Conservation (phyloP, 35 echinoderm and acorn worm genomes). For the Apostichopus parvimensis region DNA sequence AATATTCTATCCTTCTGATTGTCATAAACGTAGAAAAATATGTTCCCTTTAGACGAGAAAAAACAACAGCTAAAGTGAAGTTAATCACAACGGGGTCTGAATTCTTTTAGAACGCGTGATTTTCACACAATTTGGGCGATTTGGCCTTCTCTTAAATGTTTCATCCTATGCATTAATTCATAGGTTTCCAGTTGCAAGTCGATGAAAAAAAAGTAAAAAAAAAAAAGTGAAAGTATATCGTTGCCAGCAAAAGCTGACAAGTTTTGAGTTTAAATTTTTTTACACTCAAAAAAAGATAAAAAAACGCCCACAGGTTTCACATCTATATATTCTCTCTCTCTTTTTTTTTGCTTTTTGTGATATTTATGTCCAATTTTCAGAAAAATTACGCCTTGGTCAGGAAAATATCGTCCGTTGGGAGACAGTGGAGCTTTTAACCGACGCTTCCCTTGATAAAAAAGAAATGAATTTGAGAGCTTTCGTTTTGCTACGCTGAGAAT, state of each 20-base stretch:
- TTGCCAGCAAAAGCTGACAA: slow-evolving; percentile 18
- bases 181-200: slow-evolving; percentile 38
- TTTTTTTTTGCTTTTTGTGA: neutral
- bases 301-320: neutral
- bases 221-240: slow-evolving; percentile 25
- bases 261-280: neutral
- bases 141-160: slow-evolving; percentile 40
- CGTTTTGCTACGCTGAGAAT: slow-evolving; percentile 10
- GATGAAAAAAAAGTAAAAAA: no score
- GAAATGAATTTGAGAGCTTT: neutral
- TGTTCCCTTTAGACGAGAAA: slow-evolving; percentile 24
- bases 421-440: neutral
- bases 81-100: slow-evolving; percentile 34
- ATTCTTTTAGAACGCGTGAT: slow-evolving; percentile 36
- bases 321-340: neutral
- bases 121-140: slow-evolving; percentile 44
- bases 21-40: slow-evolving; percentile 37
- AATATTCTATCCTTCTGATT: slow-evolving; percentile 31
- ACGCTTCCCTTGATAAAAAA: slow-evolving; percentile 13
- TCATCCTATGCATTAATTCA: slow-evolving; percentile 46
- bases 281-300: slow-evolving; percentile 22
- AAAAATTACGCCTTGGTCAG: slow-evolving; percentile 7
- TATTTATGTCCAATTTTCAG: neutral
- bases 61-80: slow-evolving; percentile 28
- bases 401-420: slow-evolving; percentile 6